A percentile compares a stretch with the other conserved stretches of the same genome.
These are phyloP conservation scores for Megalops cyprinoides DNA, from an alignment of 2,797 vertebrate genomes.

Conservation along the genomic window DNA sequence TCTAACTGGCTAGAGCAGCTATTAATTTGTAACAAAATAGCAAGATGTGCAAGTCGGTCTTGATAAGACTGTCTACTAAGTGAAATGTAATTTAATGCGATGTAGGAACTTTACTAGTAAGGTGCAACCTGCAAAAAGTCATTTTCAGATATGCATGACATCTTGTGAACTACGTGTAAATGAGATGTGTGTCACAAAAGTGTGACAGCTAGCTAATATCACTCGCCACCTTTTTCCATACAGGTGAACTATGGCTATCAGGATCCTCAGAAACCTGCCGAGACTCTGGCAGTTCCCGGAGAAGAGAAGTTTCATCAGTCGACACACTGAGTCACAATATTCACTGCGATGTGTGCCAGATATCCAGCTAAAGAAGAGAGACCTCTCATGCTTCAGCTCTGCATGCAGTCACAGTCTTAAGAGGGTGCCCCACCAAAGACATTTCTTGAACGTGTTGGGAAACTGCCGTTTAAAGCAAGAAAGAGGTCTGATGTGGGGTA, in stretches of 20 bases:
- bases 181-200: background rate
- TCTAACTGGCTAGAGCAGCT: too few relatives aligned
- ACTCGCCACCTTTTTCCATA: background rate
- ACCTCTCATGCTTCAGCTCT: too few relatives aligned
- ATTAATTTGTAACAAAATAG: too few relatives aligned
- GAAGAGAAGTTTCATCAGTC: slow-evolving; percentile 42
- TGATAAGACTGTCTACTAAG: too few relatives aligned
- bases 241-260: slow-evolving; percentile 59
- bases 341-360: slow-evolving; percentile 31
- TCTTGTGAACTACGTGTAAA: too few relatives aligned
- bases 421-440: background rate
- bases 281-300: slow-evolving; percentile 45
- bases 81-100: too few relatives aligned
- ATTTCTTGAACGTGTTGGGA: slow-evolving; percentile 21
- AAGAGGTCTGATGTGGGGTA: background rate
- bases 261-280: slow-evolving; percentile 54
- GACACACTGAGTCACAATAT: background rate
- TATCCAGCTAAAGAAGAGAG: background rate
- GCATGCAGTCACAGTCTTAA: background rate
- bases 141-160: too few relatives aligned
- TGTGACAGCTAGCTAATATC: background rate
- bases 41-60: too few relatives aligned
- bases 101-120: too few relatives aligned
- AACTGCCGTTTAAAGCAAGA: slow-evolving; percentile 8
- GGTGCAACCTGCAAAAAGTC: too few relatives aligned